phyloP scores from a whole-genome alignment of 2,797 vertebrate genomes.

The Ctenopoma multispine region DNA sequence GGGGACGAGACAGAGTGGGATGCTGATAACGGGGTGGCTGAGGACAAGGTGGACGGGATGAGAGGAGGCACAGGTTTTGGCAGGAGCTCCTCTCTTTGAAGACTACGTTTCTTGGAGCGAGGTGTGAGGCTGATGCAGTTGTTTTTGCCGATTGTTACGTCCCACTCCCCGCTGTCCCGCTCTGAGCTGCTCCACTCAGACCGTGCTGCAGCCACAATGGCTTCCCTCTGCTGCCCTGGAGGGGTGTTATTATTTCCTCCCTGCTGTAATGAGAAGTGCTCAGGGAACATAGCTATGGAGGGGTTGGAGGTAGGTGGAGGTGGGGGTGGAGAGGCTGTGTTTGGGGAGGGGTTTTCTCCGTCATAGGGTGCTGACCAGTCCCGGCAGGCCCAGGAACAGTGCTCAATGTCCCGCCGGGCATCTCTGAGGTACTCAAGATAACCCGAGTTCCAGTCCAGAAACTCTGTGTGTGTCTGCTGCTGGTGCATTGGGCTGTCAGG shows the following conservation, averaged over 20 bases:
- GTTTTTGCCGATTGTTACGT: conserved; percentile 84
- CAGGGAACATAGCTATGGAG: conserved; percentile 73
- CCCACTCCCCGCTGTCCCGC: conserved; percentile 88
- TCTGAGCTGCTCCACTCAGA: conserved; percentile 85
- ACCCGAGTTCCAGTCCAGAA: conserved; percentile 89
- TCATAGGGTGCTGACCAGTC: conserved; percentile 96
- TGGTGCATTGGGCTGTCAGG: conserved; percentile 87
- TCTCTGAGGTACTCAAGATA: conserved; percentile 96
- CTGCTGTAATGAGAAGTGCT: conserved; percentile 80
- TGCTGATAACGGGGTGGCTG: conserved; percentile 29
- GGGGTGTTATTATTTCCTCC: conserved; percentile 47
- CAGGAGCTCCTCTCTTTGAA: conserved; percentile 81
- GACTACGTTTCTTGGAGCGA: conserved; percentile 93
- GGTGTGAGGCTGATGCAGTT: conserved; percentile 87
- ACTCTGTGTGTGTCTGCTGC: conserved; percentile 62
- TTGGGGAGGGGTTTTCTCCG: conserved; percentile 89
- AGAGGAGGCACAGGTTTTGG: conserved; percentile 73
- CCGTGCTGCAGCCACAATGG: conserved; percentile 75
- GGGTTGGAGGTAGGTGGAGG: conserved; percentile 73
- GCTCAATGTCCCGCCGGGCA: conserved; percentile 87
- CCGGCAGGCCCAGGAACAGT: conserved; percentile 90
- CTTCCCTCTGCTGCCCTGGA: conserved; percentile 78
- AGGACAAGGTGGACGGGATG: conserved; percentile 55
- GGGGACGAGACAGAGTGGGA: conserved; percentile 54
- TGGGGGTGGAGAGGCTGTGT: conserved; percentile 68